These are phyloP conservation scores for Pseudochirops corinnae DNA, from an alignment of 2,797 vertebrate genomes.

Conservation along the genomic window DNA sequence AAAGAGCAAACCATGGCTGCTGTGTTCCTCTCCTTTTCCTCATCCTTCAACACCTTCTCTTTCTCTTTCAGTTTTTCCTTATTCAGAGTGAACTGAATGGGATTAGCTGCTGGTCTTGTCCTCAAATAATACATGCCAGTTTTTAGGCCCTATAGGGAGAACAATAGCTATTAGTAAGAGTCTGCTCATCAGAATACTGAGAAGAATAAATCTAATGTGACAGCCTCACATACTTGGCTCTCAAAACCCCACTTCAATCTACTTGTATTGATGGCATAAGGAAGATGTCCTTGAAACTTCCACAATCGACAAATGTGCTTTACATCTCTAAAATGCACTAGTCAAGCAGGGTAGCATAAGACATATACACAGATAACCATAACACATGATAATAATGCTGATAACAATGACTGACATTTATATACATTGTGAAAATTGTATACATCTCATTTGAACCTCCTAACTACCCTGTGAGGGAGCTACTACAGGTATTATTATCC, in stretches of 20 bases:
- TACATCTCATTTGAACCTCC: not conserved
- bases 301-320: not conserved
- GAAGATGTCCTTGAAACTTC: not conserved
- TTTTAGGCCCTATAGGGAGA: constrained; percentile 92
- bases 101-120: constrained; percentile 96
- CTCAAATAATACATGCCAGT: constrained; percentile 99
- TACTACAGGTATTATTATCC: not conserved
- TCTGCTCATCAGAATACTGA: constrained; percentile 25
- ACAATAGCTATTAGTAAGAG: constrained; percentile 61
- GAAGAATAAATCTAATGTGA: constrained; percentile 44
- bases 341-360: not conserved
- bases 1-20: constrained; percentile 98
- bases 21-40: constrained; percentile 92
- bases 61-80: constrained; percentile 95
- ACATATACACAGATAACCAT: not conserved
- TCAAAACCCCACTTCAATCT: not conserved
- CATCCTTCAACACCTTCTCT: constrained; percentile 80
- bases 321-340: not conserved
- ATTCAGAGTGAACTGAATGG: constrained; percentile 98
- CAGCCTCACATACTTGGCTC: constrained; percentile 37
- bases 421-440: not conserved
- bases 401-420: not conserved
- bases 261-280: not conserved
- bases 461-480: not conserved
- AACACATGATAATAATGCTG: not conserved